A percentile compares a stretch with the other conserved stretches of the same genome.
Conservation (phyloP, 2,888 invertebrate species). For the Toxonevra muliebris region DNA sequence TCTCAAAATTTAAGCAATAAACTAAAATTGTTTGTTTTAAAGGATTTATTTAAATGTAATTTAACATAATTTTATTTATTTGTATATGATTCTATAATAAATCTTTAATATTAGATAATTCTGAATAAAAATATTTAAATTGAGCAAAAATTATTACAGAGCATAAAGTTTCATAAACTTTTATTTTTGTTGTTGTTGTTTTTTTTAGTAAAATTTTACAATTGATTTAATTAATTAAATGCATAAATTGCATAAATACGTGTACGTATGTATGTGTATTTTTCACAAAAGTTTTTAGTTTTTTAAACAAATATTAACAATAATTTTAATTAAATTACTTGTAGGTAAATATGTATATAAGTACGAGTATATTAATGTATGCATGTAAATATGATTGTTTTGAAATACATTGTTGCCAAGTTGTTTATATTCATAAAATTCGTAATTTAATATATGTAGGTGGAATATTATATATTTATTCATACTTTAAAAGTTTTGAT, state of each 20-base stretch:
- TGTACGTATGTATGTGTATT: too few relatives aligned
- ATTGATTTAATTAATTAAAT: neutral
- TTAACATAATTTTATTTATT: constrained; percentile 2
- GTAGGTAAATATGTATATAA: constrained; percentile 9
- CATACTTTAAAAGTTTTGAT: too few relatives aligned
- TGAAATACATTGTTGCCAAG: constrained; percentile 33
- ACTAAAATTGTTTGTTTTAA: neutral
- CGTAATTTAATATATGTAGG: constrained; percentile 6
- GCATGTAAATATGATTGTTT: constrained; percentile 39
- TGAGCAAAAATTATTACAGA: constrained; percentile 21
- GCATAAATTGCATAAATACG: neutral
- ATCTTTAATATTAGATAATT: constrained; percentile 3
- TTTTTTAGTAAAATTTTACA: neutral
- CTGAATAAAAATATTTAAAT: constrained; percentile 13
- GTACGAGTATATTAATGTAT: constrained; percentile 12
- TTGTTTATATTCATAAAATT: constrained; percentile 26
- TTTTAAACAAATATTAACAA: too few relatives aligned
- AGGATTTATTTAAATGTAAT: constrained; percentile 7
- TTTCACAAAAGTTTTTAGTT: too few relatives aligned
- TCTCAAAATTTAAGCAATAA: neutral
- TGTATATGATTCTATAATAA: constrained; percentile 6
- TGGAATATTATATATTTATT: neutral
- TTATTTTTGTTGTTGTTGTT: neutral
- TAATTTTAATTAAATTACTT: too few relatives aligned
- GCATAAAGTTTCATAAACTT: neutral